Evolutionary conservation across 2,797 vertebrate genomes (phyloP).

Genomic region (Enteromius fasciolatus): DNA sequence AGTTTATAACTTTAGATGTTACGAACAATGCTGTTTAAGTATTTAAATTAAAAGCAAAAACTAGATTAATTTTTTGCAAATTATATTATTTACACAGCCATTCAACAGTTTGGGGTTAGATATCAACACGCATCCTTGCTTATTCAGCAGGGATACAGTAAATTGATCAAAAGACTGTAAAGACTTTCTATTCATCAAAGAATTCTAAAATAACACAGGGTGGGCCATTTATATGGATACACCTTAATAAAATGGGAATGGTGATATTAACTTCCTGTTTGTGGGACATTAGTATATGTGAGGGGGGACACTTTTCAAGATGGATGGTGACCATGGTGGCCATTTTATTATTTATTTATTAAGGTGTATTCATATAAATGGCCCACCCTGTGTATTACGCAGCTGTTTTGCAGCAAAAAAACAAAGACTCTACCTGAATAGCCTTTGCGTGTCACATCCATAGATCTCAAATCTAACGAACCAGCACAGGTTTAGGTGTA

Average conservation of each 20-base stretch:
- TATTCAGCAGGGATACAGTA: not conserved
- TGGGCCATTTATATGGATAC: no score
- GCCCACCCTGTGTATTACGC: not conserved
- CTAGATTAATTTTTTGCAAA: conserved; percentile 61
- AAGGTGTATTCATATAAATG: no score
- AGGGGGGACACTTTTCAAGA: no score
- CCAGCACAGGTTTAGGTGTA: conserved; percentile 63
- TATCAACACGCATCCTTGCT: not conserved
- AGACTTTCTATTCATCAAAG: not conserved
- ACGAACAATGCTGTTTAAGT: conserved; percentile 53
- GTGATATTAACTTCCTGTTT: no score
- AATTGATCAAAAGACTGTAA: not conserved
- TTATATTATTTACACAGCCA: conserved; percentile 27
- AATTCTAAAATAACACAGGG: not conserved
- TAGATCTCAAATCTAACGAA: conserved; percentile 58
- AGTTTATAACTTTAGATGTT: conserved; percentile 27
- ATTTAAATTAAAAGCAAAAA: conserved; percentile 57
- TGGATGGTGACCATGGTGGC: no score
- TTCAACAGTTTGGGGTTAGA: not conserved
- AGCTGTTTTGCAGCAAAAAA: conserved; percentile 51
- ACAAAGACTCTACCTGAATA: conserved; percentile 57
- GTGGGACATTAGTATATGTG: no score
- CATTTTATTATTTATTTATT: no score
- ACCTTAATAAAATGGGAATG: no score
- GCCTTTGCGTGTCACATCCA: conserved; percentile 55